A percentile compares a stretch with the other conserved stretches of the same genome.
Conservation (phyloP, 1,140 invertebrate species). For the Atopsyche davidsoni region DNA sequence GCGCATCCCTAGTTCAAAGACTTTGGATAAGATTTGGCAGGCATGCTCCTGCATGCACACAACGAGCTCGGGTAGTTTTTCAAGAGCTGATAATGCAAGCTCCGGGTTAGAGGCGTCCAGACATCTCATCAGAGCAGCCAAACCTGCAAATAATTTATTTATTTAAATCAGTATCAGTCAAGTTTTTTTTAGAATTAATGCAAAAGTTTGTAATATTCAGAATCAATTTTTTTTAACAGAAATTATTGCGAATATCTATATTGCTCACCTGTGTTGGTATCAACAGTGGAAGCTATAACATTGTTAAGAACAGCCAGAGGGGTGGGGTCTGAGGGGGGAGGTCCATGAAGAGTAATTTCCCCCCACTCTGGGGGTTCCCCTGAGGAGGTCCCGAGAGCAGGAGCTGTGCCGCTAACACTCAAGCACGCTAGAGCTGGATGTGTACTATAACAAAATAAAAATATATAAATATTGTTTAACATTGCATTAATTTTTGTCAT, state of each 20-base stretch:
- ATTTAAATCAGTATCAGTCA: constrained; percentile 1
- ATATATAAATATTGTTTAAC: neutral
- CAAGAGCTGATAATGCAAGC: constrained; percentile 70
- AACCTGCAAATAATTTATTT: constrained; percentile 32
- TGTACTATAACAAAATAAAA: constrained; percentile 33
- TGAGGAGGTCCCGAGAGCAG: neutral
- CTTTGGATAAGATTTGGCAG: constrained; percentile 66
- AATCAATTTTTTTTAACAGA: neutral
- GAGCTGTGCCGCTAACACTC: constrained; percentile 8
- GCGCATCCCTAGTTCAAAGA: constrained; percentile 76
- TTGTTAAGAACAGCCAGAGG: constrained; percentile 25
- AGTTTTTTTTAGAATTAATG: no score
- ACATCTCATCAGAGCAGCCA: constrained; percentile 73
- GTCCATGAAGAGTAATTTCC: neutral
- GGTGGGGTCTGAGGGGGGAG: constrained; percentile 9
- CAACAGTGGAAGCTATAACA: constrained; percentile 26
- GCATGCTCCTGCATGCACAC: constrained; percentile 81
- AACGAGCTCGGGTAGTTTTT: constrained; percentile 75
- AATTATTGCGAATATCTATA: neutral
- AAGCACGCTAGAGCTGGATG: constrained; percentile 14
- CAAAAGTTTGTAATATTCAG: neutral
- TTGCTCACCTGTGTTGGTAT: constrained; percentile 23
- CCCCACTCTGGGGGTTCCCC: constrained; percentile 14
- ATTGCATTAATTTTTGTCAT: neutral
- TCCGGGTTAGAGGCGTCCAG: constrained; percentile 72